Evolutionary conservation across 1,140 invertebrate genomes (phyloP), one percentile per base, ranked within the genome.

Genomic region (Aplysia californica): DNA sequence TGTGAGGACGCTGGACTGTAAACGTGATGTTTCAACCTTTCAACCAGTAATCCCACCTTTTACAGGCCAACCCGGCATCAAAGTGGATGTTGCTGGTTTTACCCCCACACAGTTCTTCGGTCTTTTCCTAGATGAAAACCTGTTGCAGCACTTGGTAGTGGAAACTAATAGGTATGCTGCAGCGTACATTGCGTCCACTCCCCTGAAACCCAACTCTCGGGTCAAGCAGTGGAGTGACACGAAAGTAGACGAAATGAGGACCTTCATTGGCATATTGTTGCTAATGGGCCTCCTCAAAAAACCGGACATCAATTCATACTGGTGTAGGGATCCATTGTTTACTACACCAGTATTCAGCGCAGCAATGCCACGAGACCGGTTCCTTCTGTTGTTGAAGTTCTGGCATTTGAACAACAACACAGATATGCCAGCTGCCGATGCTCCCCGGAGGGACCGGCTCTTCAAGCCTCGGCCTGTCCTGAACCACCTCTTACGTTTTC

Each of bases 371-470:
- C 3, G 31, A n/a, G 50, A 69, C 31, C 1, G 67, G 26, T 69
- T 41, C n/a, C 36, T 41, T 41, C 21, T 26, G 2, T 5, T 69
- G 21, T 23, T 69, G 50, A 38, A 44, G 1, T 35, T 69, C 29
- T 69, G 36, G 36, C 39, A 69, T 50, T 41, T 23, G n/a, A 69
- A 10, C 36, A 36, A 69, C 41, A 69, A 69, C 29, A 31, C 21
- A 31, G 31, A 69, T 29, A 41, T 41, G 31, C 67, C 67, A 23
- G 21, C 67, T 15, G 1, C 36, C 6, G 33, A 68, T 38, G 29
- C 2, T 36, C 66, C 35, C 1, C 2, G n/a, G 23, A 35, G 66
- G 33, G 66, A 68, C 29, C 10, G 66, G n/a, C 67, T 69, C 23
- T 69, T 44, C 67, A 69, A 69, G 31, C 4, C 31, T 20, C 26